These are phyloP conservation scores for Silurus lanzhouensis DNA, from an alignment of 2,797 vertebrate genomes.

Conservation along the genomic window DNA sequence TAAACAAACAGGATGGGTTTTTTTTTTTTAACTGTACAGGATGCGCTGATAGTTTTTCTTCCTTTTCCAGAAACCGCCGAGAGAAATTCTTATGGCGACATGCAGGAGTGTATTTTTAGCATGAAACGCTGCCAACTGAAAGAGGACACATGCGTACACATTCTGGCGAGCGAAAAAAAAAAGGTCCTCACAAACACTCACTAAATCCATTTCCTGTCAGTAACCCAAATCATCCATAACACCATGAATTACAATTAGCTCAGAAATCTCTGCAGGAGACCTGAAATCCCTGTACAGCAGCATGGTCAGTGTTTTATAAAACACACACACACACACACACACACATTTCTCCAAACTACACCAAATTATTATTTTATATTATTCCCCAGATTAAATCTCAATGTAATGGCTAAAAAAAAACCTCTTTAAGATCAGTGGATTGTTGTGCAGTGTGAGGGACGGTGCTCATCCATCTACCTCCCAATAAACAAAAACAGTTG, in stretches of 20 bases:
- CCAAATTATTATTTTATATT: neutral
- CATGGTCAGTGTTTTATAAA: neutral
- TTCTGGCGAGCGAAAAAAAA: neutral
- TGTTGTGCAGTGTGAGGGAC: neutral
- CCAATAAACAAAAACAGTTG: neutral
- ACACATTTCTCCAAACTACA: too few relatives aligned
- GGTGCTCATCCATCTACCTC: neutral
- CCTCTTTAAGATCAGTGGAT: neutral
- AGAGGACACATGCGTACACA: conserved; percentile 26
- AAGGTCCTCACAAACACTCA: neutral
- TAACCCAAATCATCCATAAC: neutral
- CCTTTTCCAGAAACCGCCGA: conserved; percentile 24
- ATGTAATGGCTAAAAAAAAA: neutral
- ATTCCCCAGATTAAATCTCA: neutral
- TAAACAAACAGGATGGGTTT: neutral
- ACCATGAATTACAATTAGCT: conserved; percentile 44
- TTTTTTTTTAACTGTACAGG: neutral
- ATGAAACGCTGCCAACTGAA: conserved; percentile 10
- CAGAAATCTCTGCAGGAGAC: conserved; percentile 10
- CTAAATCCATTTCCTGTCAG: conserved; percentile 16
- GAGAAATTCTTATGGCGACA: conserved; percentile 23
- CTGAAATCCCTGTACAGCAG: conserved; percentile 3
- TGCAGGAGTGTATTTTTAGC: conserved; percentile 21
- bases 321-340: neutral
- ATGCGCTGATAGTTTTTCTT: neutral